Evolutionary conservation across 53 echinoderm and acorn worm species (phyloP).

Genomic region (Holothuria leucospilota): DNA sequence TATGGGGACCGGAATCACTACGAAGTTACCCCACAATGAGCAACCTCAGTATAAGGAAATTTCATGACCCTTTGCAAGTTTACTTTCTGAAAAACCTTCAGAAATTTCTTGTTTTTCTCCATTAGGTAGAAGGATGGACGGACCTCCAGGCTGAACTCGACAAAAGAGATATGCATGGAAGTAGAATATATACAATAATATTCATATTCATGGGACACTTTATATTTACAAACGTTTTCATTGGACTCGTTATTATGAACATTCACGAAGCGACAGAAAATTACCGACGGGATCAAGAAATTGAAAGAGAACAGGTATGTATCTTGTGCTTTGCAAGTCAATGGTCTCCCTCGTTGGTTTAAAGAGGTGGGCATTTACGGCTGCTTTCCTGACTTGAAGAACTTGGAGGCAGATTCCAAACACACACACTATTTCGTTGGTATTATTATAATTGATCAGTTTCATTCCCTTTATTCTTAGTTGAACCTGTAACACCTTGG

Average conservation of each 20-base stretch:
- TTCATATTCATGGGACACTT: constrained; percentile 98
- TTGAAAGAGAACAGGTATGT: constrained; percentile 88
- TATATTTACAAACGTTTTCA: constrained; percentile 98
- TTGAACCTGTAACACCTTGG: no score
- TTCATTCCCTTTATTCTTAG: no score
- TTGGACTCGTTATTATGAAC: constrained; percentile 98
- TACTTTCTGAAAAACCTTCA: no score
- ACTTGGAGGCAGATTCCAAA: no score
- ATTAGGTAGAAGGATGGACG: constrained; percentile 97
- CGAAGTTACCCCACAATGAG: no score
- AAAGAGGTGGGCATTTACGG: background rate
- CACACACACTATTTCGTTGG: no score
- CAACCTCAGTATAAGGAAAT: no score
- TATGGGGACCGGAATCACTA: no score
- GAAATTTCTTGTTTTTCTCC: background rate
- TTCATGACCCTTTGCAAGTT: no score
- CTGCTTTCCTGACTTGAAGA: no score
- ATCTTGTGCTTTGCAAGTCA: no score
- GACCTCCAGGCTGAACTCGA: constrained; percentile 89
- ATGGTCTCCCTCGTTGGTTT: background rate
- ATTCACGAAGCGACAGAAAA: constrained; percentile 95
- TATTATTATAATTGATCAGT: no score
- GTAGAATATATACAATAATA: constrained; percentile 83
- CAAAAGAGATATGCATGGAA: constrained; percentile 66
- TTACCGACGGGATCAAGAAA: constrained; percentile 77